Base-by-base conservation (phyloP, 2,888 invertebrate species). In the Dryadula phaetusa region DNA sequence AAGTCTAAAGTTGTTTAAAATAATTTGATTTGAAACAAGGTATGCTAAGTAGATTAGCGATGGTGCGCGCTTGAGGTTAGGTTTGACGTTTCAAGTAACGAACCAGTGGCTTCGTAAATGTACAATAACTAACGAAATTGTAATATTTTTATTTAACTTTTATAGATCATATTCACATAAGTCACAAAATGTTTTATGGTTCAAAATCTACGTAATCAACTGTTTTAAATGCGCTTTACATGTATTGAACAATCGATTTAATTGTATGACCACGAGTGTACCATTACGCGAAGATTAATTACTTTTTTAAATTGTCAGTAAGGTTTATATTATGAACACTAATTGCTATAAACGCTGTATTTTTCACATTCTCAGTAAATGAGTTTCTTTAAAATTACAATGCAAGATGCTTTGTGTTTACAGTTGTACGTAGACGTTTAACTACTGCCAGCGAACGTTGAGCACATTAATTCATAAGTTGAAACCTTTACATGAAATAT, bases 31-130 rank as follows among this genome's bases (percentile, higher is more conserved):
- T 74, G 61, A 72, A 75, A 75, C 77, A 77, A 84, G 83, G 84
- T 81, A 88, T 83, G 84, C 79, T 92, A 91, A 92, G 90, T 84
- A 83, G 92, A 90, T 92, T 92, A 91, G 79, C 78, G 82, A 82
- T 84, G 84, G 82, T 82, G 83, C 80, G 82, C 80, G 79, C 82
- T 87, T 83, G 84, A 86, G 81, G 83, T 86, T 82, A 81, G 77
- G 79, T 82, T 85, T 87, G 87, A 87, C 85, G 84, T 83, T 82
- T 85, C 78, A 76, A 83, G 83, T 86, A 87, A 88, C 87, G 81
- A 86, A 82, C 77, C 82, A 82, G 80, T 82, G 84, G 82, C 82
- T 80, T 79, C 78, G 75, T 76, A 76, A 70, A 74, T 70, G 82
- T 84, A 86, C 84, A 82, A 73, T 69, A 79, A 75, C 68, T 60